phyloP scores from a whole-genome alignment of 2,888 invertebrate genomes.

The Oligia strigilis region DNA sequence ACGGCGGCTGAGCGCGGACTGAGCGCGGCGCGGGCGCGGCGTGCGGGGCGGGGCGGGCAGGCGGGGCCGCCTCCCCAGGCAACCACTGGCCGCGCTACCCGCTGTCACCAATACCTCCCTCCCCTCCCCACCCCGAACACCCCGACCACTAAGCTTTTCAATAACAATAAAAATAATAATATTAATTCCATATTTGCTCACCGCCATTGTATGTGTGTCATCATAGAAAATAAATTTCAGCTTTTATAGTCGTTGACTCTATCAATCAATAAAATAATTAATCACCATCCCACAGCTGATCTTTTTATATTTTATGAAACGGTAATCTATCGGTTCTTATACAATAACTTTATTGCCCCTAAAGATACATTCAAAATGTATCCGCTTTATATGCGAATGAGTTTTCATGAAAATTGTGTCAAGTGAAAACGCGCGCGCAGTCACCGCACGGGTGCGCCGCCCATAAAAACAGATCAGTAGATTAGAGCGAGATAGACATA shows the following conservation, averaged over 20 bases:
- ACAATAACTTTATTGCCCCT: slow-evolving; percentile 5
- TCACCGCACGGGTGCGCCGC: slow-evolving; percentile 75
- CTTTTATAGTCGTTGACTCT: slow-evolving; percentile 39
- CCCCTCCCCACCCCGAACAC: slow-evolving; percentile 72
- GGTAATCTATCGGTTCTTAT: slow-evolving; percentile 1
- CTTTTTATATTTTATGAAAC: slow-evolving; percentile 34
- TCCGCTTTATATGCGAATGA: slow-evolving; percentile 24
- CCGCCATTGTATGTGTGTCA: slow-evolving; percentile 42
- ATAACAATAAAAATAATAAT: slow-evolving; percentile 81
- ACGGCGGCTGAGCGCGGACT: slow-evolving; percentile 86
- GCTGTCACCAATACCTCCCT: slow-evolving; percentile 81
- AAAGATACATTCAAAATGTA: slow-evolving; percentile 11
- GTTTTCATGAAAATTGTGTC: slow-evolving; percentile 62
- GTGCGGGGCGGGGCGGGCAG: slow-evolving; percentile 76
- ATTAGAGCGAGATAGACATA: slow-evolving; percentile 79
- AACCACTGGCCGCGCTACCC: slow-evolving; percentile 85
- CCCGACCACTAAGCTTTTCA: slow-evolving; percentile 79
- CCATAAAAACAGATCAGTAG: slow-evolving; percentile 81
- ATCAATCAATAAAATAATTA: slow-evolving; percentile 44
- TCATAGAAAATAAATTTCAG: slow-evolving; percentile 46
- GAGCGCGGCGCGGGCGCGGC: slow-evolving; percentile 80
- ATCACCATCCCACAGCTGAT: slow-evolving; percentile 26
- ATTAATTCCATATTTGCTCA: slow-evolving; percentile 70
- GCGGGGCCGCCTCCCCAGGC: slow-evolving; percentile 76
- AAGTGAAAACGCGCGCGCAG: slow-evolving; percentile 80